phyloP scores from a whole-genome alignment of 2,113 vertebrate genomes.

The Eupsittula cactorum region DNA sequence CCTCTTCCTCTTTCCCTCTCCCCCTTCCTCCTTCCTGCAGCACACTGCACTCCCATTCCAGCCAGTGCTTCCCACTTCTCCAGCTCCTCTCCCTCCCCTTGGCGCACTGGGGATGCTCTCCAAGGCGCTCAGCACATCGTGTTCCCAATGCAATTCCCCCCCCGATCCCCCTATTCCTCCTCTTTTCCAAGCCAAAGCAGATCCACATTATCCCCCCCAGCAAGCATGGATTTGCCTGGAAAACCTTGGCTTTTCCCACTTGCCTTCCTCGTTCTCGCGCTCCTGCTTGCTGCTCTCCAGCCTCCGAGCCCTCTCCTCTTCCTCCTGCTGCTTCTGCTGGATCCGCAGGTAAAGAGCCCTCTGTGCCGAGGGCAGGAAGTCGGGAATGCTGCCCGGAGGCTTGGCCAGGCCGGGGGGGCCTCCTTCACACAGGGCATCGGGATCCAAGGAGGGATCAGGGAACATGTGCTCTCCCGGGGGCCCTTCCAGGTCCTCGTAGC shows the following conservation, averaged over 20 bases:
- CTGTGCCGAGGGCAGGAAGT: constrained; percentile 92
- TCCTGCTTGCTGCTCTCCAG: constrained; percentile 81
- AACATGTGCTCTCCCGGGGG: constrained; percentile 66
- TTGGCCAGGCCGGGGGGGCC: constrained; percentile 70
- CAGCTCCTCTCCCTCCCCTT: neutral
- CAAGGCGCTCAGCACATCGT: neutral
- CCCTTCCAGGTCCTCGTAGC: constrained; percentile 77
- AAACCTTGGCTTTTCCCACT: neutral
- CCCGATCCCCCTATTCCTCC: fast-evolving
- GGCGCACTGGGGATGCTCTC: no score
- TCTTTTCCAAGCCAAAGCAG: neutral
- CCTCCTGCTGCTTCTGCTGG: constrained; percentile 95
- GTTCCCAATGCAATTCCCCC: neutral
- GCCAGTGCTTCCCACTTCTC: neutral
- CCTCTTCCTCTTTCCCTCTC: no score
- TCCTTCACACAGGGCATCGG: constrained; percentile 66
- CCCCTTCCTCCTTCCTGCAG: neutral
- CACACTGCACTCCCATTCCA: neutral
- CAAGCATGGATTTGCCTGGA: neutral
- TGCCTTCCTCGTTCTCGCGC: constrained; percentile 86
- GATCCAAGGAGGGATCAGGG: constrained; percentile 71
- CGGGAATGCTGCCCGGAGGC: constrained; percentile 80
- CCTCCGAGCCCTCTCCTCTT: constrained; percentile 89
- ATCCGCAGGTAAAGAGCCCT: constrained; percentile 92
- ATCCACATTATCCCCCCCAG: fast-evolving